These are phyloP conservation scores for Oreotrochilus melanogaster DNA, from an alignment of 2,113 vertebrate species.

Conservation along the genomic window DNA sequence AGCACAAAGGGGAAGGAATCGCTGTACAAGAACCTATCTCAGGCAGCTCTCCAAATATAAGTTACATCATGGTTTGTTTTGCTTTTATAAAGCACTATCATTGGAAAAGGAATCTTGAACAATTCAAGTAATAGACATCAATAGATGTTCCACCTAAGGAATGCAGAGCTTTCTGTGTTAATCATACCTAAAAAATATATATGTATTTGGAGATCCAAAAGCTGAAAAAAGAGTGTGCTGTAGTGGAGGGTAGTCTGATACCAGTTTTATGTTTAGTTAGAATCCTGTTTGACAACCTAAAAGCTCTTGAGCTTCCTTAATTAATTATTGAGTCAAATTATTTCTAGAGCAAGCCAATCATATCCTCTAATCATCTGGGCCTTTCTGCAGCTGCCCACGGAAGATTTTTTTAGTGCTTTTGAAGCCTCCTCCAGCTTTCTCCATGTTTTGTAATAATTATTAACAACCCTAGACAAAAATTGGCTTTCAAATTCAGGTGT, in stretches of 20 bases:
- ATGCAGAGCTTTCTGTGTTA: background rate
- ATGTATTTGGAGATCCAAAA: background rate
- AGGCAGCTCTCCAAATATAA: background rate
- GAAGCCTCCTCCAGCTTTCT: background rate
- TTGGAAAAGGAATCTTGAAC: background rate
- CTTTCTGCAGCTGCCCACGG: background rate
- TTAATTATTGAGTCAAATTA: background rate
- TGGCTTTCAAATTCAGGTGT: background rate
- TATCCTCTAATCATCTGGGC: background rate
- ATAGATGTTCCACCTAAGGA: background rate
- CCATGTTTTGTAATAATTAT: background rate
- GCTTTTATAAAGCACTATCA: background rate
- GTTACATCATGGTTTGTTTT: background rate
- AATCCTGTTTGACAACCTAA: background rate
- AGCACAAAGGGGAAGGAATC: background rate
- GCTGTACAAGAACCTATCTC: background rate
- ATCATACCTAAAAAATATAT: background rate
- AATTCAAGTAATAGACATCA: background rate
- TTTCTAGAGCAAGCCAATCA: background rate
- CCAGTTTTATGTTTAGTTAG: background rate
- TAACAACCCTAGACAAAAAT: background rate
- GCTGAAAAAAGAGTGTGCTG: background rate
- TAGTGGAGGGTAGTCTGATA: background rate
- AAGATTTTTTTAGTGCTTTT: background rate
- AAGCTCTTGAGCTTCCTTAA: background rate